Conservation (phyloP, 2,113 vertebrate species). For the Urocolius indicus region DNA sequence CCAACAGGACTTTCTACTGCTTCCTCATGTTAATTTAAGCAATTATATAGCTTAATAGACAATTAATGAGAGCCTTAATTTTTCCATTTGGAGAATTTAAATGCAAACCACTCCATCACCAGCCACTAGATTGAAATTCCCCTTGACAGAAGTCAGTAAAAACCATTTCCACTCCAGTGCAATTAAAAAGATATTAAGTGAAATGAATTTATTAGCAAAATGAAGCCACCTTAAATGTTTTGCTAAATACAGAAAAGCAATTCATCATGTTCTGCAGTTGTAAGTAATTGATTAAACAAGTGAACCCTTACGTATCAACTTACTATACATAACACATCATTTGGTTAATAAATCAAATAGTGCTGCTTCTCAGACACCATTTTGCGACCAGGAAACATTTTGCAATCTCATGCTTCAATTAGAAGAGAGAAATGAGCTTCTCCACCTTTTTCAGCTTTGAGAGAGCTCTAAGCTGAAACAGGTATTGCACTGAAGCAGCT, state of each 20-base stretch:
- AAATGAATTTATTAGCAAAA: conserved; percentile 4
- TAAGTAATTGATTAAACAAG: background rate
- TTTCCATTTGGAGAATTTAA: conserved; percentile 48
- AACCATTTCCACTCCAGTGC: background rate
- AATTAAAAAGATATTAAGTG: conserved; percentile 9
- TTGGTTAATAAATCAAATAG: conserved; percentile 3
- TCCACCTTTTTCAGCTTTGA: background rate
- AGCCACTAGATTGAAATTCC: background rate
- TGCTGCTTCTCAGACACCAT: background rate
- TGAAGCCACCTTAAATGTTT: background rate
- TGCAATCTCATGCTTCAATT: background rate
- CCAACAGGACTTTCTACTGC: background rate
- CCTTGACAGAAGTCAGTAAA: conserved; percentile 10
- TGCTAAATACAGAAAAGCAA: background rate
- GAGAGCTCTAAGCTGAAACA: background rate
- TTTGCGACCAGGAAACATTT: background rate
- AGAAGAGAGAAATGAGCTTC: background rate
- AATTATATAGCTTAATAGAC: conserved; percentile 35
- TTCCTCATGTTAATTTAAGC: conserved; percentile 25
- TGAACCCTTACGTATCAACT: background rate
- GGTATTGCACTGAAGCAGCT: background rate
- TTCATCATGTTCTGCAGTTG: background rate
- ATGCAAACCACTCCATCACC: background rate
- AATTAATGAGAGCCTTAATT: conserved; percentile 31
- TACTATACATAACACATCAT: background rate